Base-by-base conservation (phyloP, 1,140 invertebrate species). In the Kradibia gibbosae region DNA sequence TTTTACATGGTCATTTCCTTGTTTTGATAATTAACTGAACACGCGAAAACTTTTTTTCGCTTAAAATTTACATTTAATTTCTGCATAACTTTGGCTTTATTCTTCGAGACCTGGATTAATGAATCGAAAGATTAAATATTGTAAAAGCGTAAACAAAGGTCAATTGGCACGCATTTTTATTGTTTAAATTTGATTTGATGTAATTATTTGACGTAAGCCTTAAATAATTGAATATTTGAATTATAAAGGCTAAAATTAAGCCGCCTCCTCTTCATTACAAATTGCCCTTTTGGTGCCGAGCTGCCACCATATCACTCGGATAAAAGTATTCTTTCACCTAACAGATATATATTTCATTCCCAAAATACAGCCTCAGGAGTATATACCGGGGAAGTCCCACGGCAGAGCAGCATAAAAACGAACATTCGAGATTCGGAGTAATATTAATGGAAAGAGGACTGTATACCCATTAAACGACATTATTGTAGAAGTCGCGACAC, bases 291-390 rank as follows among this genome's bases (percentile, higher is more conserved):
- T 17, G 17, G 11, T 20, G 20, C 42, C 20, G 25, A 28, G 10
- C 11, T n/a, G 42, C 28, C 25, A 50, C 20, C 15, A n/a, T 72
- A 20, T 0, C 71, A 3, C 36, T 53, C 15, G 71, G 55, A 73
- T 73, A 73, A 48, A 55, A 55, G 28, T 55, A 72, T 60, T 31
- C 34, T 79, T 48, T 73, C n/a, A 7, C 34, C 39, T 22, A 1
- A 4, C 67, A 28, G 22, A 57, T 7, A 17, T 72, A 60, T 57
- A 79, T 70, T 72, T 72, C 53, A 45, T 25, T 73, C 20, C 50
- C 20, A 73, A 60, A 74, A 60, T 50, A 45, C 71, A 45, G 65
- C 71, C 78, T 80, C 74, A n/a, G n/a, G 71, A 74, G 42, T 62
- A 8, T 50, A 8, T 62, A 3, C 11, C 50, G 20, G 7, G 39